Percentiles rank a stretch among this genome's conserved stretches.
phyloP scores from a whole-genome alignment of 2,888 invertebrate genomes.

The Drosophila mercatorum region DNA sequence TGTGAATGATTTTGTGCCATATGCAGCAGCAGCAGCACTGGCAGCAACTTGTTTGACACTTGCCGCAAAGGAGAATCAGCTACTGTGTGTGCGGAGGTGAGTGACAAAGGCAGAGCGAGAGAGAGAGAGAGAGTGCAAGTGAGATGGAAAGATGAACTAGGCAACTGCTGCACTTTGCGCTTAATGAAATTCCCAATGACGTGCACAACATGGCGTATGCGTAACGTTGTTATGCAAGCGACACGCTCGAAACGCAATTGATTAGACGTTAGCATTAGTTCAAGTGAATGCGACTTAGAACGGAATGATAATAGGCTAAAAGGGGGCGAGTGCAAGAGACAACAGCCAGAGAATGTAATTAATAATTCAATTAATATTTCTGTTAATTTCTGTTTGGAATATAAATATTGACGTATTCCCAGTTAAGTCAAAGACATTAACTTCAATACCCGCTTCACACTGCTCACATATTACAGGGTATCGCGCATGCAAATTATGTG shows the following conservation, averaged over 20 bases:
- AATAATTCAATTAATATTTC: no score
- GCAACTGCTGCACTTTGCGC: slow-evolving; percentile 62
- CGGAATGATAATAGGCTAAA: background rate
- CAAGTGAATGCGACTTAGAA: slow-evolving; percentile 7
- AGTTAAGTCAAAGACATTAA: no score
- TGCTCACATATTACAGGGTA: slow-evolving; percentile 11
- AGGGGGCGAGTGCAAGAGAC: background rate
- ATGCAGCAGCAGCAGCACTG: slow-evolving; percentile 30
- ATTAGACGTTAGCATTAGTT: slow-evolving; percentile 8
- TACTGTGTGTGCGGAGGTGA: slow-evolving; percentile 4
- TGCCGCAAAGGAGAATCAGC: slow-evolving; percentile 41
- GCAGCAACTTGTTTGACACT: slow-evolving; percentile 68
- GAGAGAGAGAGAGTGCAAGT: background rate
- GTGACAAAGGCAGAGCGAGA: background rate
- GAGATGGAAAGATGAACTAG: slow-evolving; percentile 11
- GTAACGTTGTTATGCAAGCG: slow-evolving; percentile 34
- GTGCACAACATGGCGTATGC: slow-evolving; percentile 65
- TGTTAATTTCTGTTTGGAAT: no score
- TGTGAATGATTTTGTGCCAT: slow-evolving; percentile 57
- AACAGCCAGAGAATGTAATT: background rate
- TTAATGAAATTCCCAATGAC: slow-evolving; percentile 67
- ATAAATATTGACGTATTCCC: no score
- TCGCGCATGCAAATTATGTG: slow-evolving; percentile 12
- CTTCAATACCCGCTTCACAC: background rate
- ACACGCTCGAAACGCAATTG: slow-evolving; percentile 32